Percentiles rank a stretch among this genome's conserved stretches.
Conservation (phyloP, 2,888 invertebrate species). For the Hydrotaea diabolus region DNA sequence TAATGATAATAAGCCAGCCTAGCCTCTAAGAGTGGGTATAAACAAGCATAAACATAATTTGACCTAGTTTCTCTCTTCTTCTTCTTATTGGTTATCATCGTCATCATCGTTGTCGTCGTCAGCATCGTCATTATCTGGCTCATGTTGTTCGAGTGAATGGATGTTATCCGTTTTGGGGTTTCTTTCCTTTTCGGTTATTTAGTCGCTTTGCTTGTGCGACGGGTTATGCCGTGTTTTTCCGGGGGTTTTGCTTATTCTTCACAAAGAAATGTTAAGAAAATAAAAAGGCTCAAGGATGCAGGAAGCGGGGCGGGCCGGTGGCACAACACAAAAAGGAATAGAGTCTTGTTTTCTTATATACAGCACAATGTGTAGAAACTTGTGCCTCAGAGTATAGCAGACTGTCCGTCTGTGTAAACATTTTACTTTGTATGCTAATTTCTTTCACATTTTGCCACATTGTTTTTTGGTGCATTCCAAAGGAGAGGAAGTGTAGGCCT, state of each 20-base stretch:
- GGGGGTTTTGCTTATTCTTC: not conserved
- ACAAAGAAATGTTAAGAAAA: conserved; percentile 28
- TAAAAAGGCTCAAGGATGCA: conserved; percentile 18
- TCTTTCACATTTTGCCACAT: not conserved
- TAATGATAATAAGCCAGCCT: conserved; percentile 34
- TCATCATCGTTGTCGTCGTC: no score
- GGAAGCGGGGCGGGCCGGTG: not conserved
- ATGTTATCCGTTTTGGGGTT: conserved; percentile 21
- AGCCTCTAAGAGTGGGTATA: not conserved
- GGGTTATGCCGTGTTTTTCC: not conserved
- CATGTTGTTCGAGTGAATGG: conserved; percentile 4
- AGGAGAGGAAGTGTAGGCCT: not conserved
- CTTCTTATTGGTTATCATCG: no score
- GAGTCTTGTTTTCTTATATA: not conserved
- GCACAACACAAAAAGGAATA: no score
- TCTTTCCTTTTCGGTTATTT: not conserved
- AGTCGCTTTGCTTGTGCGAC: not conserved
- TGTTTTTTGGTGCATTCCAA: not conserved
- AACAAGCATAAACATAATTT: conserved; percentile 63
- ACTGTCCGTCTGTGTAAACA: no score
- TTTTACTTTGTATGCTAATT: conserved; percentile 1
- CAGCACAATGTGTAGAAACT: not conserved
- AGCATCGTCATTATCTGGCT: not conserved
- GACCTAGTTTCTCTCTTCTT: conserved; percentile 67
- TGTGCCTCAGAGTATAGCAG: no score